Evolutionary conservation across 2,888 invertebrate genomes (phyloP).

Genomic region (Acanthosoma haemorrhoidale): DNA sequence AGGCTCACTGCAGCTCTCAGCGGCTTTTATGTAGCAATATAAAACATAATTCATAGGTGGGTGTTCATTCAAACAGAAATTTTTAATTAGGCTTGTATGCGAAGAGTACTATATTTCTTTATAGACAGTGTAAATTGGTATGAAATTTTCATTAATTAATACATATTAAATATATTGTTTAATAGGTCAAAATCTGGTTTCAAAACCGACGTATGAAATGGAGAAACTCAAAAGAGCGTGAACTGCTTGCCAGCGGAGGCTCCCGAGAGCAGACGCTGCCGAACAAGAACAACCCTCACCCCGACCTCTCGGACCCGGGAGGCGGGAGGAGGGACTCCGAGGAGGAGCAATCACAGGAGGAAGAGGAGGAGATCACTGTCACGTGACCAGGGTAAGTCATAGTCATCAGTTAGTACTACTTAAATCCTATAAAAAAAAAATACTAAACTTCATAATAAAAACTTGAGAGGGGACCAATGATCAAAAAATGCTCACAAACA

Average conservation of each 20-base stretch:
- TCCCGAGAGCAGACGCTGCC: constrained; percentile 92
- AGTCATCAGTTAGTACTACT: no score
- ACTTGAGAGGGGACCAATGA: no score
- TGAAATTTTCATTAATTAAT: no score
- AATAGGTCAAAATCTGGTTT: constrained; percentile 82
- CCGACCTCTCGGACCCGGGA: constrained; percentile 87
- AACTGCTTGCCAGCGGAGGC: constrained; percentile 86
- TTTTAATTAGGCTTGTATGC: no score
- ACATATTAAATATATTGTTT: neutral
- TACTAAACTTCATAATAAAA: no score
- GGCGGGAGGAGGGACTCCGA: constrained; percentile 59
- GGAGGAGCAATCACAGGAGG: constrained; percentile 52
- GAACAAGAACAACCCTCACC: constrained; percentile 94
- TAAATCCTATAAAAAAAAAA: no score
- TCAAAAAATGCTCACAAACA: no score
- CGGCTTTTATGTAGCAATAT: no score
- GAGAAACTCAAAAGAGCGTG: constrained; percentile 95
- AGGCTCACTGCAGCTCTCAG: no score
- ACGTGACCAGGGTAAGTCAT: constrained; percentile 59
- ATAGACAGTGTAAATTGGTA: no score
- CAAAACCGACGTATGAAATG: constrained; percentile 99
- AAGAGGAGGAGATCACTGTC: constrained; percentile 77
- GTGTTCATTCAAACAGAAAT: no score
- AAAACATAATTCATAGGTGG: no score
- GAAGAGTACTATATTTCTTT: neutral